Evolutionary conservation across 2,888 invertebrate species (phyloP).

Genomic region (Gnatocerus cornutus): DNA sequence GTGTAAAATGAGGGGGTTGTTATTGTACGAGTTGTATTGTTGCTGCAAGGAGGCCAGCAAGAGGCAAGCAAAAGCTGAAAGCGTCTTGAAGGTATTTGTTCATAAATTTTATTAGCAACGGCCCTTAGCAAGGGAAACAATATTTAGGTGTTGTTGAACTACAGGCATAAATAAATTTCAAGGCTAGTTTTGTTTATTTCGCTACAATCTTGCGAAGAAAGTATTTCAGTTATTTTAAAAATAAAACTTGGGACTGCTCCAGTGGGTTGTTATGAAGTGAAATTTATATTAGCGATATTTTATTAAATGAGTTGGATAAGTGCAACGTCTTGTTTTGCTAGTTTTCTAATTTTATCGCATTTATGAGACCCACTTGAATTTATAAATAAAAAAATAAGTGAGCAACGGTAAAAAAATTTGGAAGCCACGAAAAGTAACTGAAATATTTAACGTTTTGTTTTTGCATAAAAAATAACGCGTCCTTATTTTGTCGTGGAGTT

Average conservation of each 20-base stretch:
- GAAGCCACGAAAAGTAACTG: too few species aligned
- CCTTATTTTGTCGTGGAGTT: too few species aligned
- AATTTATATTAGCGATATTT: not conserved
- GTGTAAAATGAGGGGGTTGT: constrained; percentile 66
- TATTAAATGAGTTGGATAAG: constrained; percentile 1
- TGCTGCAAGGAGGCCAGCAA: constrained; percentile 54
- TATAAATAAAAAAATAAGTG: too few species aligned
- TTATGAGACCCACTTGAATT: too few species aligned
- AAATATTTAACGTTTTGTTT: too few species aligned
- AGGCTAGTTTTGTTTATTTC: constrained; percentile 29
- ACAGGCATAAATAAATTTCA: constrained; percentile 14
- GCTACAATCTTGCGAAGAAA: not conserved
- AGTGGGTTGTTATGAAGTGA: not conserved
- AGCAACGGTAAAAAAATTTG: too few species aligned
- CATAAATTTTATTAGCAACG: constrained; percentile 31
- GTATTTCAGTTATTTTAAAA: constrained; percentile 16
- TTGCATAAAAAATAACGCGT: too few species aligned
- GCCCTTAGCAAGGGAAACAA: too few species aligned
- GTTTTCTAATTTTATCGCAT: too few species aligned
- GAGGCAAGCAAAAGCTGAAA: constrained; percentile 26
- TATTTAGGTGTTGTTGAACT: constrained; percentile 30
- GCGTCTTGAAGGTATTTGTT: constrained; percentile 22
- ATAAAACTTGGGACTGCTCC: constrained; percentile 23
- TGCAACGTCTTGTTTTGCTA: not conserved
- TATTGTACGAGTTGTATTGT: constrained; percentile 65